Evolutionary conservation across 1,140 invertebrate species (phyloP).

Genomic region (Cecropterus lyciades): DNA sequence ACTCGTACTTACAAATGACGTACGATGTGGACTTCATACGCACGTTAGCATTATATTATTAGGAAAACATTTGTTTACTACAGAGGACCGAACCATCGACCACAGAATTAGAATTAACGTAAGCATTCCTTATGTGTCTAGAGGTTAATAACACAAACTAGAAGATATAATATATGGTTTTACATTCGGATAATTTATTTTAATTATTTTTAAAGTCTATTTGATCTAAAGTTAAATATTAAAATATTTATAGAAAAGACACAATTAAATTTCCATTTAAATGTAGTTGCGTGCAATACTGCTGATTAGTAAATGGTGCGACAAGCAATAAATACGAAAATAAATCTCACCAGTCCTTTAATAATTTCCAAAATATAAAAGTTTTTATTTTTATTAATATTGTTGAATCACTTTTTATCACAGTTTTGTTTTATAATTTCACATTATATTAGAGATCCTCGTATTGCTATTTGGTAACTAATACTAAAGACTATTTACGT

Average conservation of each 20-base stretch:
- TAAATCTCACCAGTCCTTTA: conserved; percentile 4
- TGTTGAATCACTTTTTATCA: conserved; percentile 25
- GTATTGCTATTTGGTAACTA: conserved; percentile 24
- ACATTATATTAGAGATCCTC: conserved; percentile 15
- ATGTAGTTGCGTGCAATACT: not conserved
- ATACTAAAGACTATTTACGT: conserved; percentile 40
- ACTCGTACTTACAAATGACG: conserved; percentile 36
- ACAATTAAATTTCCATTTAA: not conserved
- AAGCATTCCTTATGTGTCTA: too few relatives aligned
- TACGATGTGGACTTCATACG: conserved; percentile 25
- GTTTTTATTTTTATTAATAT: conserved; percentile 8
- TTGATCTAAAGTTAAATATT: not conserved
- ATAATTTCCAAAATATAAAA: not conserved
- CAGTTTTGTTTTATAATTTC: conserved; percentile 27
- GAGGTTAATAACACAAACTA: too few relatives aligned
- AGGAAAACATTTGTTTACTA: too few relatives aligned
- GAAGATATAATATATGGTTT: too few relatives aligned
- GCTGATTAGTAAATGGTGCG: conserved; percentile 5
- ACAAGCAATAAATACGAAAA: conserved; percentile 4
- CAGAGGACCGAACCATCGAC: too few relatives aligned
- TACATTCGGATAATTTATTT: too few relatives aligned
- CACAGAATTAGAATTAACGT: too few relatives aligned
- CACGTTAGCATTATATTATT: not conserved
- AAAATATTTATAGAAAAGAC: not conserved
- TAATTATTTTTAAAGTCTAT: too few relatives aligned